Conservation (phyloP, 2,888 invertebrate genomes). For the Cylloceria caligata region DNA sequence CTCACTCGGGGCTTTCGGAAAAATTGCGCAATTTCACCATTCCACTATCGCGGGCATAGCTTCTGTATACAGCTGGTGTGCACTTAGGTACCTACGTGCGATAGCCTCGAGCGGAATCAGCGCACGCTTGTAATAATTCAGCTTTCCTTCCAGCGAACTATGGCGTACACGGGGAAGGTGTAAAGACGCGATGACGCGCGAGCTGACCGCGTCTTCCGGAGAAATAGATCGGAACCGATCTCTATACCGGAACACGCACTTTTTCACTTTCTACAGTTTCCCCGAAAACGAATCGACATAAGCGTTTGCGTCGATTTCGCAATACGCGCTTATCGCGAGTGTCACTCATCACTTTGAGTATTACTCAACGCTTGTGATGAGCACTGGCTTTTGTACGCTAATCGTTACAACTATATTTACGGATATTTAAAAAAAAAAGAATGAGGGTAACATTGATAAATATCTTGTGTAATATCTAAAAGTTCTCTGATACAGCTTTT, state of each 20-base stretch:
- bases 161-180: conserved; percentile 45
- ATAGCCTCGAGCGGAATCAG: conserved; percentile 61
- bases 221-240: conserved; percentile 63
- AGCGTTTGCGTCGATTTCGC: neutral
- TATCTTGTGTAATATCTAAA: neutral
- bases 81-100: too few relatives aligned
- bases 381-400: neutral
- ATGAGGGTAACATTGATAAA: neutral
- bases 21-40: conserved; percentile 84
- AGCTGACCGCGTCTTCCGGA: neutral
- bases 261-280: conserved; percentile 54
- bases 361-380: conserved; percentile 5
- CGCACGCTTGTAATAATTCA: conserved; percentile 62
- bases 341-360: conserved; percentile 9
- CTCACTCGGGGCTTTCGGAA: conserved; percentile 71
- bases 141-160: conserved; percentile 42
- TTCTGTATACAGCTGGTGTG: too few relatives aligned
- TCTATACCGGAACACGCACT: conserved; percentile 39
- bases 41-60: conserved; percentile 41
- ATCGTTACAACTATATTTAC: too few relatives aligned
- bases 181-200: conserved; percentile 62
- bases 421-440: too few relatives aligned
- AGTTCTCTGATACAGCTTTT: neutral
- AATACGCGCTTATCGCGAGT: neutral
- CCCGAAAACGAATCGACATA: neutral